Base-by-base conservation (phyloP, 2,113 vertebrate species). In the Ovibos moschatus region DNA sequence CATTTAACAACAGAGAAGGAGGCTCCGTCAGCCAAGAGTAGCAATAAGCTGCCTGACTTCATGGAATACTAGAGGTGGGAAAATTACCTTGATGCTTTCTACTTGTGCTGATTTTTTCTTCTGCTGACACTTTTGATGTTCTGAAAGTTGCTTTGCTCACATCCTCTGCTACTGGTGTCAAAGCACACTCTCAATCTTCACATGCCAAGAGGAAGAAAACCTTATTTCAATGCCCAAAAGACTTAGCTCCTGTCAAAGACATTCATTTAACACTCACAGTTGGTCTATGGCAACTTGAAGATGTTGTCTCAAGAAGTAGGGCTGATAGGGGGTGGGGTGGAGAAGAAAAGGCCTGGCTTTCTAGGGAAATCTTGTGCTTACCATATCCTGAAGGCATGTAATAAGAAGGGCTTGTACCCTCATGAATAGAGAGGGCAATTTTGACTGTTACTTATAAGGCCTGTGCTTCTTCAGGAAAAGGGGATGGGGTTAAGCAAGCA, bases 161-260 rank as follows among this genome's bases (percentile, higher is more conserved):
- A 99, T 99, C 98, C 97, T 99, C 96, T 98, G 98, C 97, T 98
- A 92, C 97, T 98, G 89, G 97, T 99, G 99, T 99, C 99, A 99
- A 99, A 99, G 98, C 98, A 99, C 86, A 96, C 97, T 96, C 98
- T 98, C 97, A 98, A 96, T 98, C 98, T 98, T 98, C 98, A 98
- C 97, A 98, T 98, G 99, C 98, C 99, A 99, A 99, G 95, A 98
- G 97, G 98, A 98, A 97, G 98, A 98, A 99, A 99, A 99, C 98
- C 98, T 98, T 98, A 98, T 98, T 98, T 98, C 98, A 99, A 99
- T 98, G 98, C 99, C 98, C 99, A 98, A 98, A 99, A 99, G 99
- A 98, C 98, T 98, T 98, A 98, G 97, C 97, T 98, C 98, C 98
- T 99, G 99, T 99, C 99, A 99, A 99, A 98, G 98, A 98, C 93